phyloP scores from a whole-genome alignment of 1,140 invertebrate species.

The Penaeus japonicus region DNA sequence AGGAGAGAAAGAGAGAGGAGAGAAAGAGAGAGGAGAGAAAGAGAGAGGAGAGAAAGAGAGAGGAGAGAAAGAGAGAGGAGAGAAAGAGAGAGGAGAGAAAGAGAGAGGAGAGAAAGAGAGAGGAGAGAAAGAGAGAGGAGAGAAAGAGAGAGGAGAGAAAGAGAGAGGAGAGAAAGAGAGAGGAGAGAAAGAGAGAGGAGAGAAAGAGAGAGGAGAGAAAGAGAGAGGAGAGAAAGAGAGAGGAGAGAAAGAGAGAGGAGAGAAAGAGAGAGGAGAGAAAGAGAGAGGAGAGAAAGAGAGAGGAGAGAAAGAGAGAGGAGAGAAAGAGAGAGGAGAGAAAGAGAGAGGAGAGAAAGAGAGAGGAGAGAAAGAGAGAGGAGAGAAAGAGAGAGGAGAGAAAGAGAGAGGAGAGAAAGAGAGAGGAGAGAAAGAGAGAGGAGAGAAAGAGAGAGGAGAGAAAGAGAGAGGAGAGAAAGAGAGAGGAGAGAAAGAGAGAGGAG shows the following conservation, averaged over 20 bases:
- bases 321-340: no score
- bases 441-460: not conserved
- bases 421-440: not conserved
- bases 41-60: no score
- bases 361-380: not conserved
- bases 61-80: no score
- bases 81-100: no score
- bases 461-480: not conserved
- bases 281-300: no score
- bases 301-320: no score
- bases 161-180: not conserved
- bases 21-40: no score
- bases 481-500: not conserved
- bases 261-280: no score
- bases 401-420: not conserved
- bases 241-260: not conserved
- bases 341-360: not conserved
- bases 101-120: not conserved
- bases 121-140: not conserved
- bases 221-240: not conserved
- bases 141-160: not conserved
- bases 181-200: not conserved
- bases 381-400: not conserved
- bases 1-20: not conserved
- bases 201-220: not conserved